Percentiles rank a stretch among this genome's conserved stretches.
Evolutionary conservation across 2,113 vertebrate species (phyloP).

Genomic region (Otocyon megalotis): DNA sequence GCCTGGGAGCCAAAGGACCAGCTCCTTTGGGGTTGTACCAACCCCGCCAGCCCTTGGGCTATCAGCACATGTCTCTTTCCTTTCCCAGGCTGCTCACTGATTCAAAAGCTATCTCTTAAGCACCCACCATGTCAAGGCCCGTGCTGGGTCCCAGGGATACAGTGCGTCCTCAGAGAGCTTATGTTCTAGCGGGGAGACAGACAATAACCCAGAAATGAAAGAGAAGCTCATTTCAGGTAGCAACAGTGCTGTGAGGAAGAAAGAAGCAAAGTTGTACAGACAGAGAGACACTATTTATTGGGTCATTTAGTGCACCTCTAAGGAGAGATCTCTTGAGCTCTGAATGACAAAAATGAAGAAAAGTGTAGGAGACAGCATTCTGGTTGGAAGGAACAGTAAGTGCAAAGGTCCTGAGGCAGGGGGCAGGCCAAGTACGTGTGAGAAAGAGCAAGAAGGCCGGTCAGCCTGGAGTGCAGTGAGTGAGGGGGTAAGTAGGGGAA

Average conservation of each 20-base stretch:
- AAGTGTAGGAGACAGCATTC: not conserved
- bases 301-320: not conserved
- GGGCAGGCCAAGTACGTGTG: not conserved
- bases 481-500: not conserved
- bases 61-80: not conserved
- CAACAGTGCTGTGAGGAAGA: not conserved
- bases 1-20: not conserved
- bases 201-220: not conserved
- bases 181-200: not conserved
- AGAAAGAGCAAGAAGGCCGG: not conserved
- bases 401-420: not conserved
- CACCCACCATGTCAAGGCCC: not conserved
- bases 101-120: not conserved
- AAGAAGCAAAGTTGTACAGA: not conserved
- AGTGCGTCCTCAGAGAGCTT: not conserved
- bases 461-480: not conserved
- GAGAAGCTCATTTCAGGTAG: not conserved
- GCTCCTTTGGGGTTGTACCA: not conserved
- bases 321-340: not conserved
- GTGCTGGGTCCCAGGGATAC: not conserved
- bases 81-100: not conserved
- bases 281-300: not conserved
- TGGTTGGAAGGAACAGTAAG: not conserved
- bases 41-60: not conserved
- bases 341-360: not conserved